phyloP scores from a whole-genome alignment of 2,888 invertebrate species.

The Adelphocoris suturalis region DNA sequence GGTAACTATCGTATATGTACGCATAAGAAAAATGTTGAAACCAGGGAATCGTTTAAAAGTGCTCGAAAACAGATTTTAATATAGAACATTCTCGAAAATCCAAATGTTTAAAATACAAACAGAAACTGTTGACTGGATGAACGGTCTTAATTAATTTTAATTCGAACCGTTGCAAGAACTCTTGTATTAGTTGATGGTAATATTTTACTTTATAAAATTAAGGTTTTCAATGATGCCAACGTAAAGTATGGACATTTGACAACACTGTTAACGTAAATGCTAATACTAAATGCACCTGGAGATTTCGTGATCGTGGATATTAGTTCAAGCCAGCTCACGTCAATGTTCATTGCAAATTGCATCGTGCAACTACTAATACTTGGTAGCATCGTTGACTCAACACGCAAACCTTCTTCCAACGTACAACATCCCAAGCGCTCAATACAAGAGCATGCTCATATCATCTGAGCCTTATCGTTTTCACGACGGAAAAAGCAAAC shows the following conservation, averaged over 20 bases:
- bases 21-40: no score
- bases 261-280: neutral
- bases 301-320: conserved; percentile 16
- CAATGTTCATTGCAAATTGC: conserved; percentile 1
- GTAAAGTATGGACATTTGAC: neutral
- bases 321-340: neutral
- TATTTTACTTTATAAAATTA: no score
- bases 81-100: no score
- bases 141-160: no score
- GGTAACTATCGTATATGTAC: no score
- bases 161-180: no score
- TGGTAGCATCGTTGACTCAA: neutral
- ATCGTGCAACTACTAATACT: conserved; percentile 17
- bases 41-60: no score
- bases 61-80: no score
- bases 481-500: neutral
- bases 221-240: no score
- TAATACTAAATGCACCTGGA: neutral
- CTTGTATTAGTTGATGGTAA: no score
- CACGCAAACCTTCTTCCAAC: neutral
- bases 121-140: no score
- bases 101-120: no score
- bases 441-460: neutral
- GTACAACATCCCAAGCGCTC: neutral
- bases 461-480: neutral